Conservation (phyloP, 1,140 invertebrate genomes). For the Microvelia longipes region DNA sequence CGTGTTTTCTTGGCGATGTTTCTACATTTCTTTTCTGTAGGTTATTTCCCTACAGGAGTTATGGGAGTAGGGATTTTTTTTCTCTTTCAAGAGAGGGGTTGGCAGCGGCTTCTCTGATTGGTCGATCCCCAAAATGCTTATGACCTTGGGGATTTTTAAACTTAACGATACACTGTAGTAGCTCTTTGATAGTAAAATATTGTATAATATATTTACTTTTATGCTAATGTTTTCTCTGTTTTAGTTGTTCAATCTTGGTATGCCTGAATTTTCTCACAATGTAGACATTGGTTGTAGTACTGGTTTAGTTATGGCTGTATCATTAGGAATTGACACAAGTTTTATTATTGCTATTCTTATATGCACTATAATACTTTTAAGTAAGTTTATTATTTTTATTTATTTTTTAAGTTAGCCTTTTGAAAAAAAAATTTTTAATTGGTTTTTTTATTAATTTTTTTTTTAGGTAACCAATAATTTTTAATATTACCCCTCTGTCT, state of each 20-base stretch:
- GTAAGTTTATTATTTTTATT: constrained; percentile 33
- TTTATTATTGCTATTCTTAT: constrained; percentile 70
- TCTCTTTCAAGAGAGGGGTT: too few species aligned
- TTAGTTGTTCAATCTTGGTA: constrained; percentile 58
- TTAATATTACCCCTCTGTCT: too few species aligned
- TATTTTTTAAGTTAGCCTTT: background rate
- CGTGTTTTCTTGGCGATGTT: too few species aligned
- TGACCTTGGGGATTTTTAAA: too few species aligned
- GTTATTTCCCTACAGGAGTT: too few species aligned
- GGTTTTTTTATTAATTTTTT: background rate
- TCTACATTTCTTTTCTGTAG: too few species aligned
- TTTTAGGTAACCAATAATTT: too few species aligned
- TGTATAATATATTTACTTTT: constrained; percentile 1
- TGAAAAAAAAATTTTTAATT: background rate
- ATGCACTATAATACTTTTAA: constrained; percentile 57
- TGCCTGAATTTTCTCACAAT: constrained; percentile 48
- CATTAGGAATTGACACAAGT: constrained; percentile 64
- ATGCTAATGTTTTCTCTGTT: constrained; percentile 32
- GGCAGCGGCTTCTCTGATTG: too few species aligned
- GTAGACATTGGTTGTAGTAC: constrained; percentile 50
- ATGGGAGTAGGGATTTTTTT: too few species aligned
- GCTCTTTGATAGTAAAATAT: background rate
- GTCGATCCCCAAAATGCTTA: too few species aligned
- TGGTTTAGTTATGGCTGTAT: constrained; percentile 50
- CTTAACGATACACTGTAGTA: too few species aligned